Evolutionary conservation across 2,113 vertebrate genomes (phyloP).

Genomic region (Poeciliopsis retropinna): DNA sequence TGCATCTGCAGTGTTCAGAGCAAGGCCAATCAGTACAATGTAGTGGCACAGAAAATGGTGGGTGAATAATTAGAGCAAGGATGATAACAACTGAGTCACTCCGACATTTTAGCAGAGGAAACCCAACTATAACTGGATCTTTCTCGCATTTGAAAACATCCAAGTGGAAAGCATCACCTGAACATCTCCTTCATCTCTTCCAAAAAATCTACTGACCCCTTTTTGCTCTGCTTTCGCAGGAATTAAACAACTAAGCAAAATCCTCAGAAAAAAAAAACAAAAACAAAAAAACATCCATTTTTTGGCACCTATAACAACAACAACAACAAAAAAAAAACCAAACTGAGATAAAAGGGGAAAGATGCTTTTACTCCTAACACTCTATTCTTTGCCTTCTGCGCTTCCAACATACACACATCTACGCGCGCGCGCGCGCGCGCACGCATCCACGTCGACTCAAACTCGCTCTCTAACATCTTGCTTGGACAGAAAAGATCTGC

Average conservation of each 20-base stretch:
- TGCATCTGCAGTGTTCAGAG: conserved; percentile 64
- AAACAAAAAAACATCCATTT: conserved; percentile 4
- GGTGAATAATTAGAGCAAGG: conserved; percentile 82
- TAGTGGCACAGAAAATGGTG: conserved; percentile 85
- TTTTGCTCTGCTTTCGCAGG: conserved; percentile 35
- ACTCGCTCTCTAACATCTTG: conserved; percentile 8
- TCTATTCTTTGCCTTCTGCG: not conserved
- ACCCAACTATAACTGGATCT: conserved; percentile 40
- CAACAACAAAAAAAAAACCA: not conserved
- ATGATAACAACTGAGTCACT: conserved; percentile 74
- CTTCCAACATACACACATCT: not conserved
- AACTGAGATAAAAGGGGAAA: conserved; percentile 6
- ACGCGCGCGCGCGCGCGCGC: not conserved
- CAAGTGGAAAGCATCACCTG: conserved; percentile 55
- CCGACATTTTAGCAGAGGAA: conserved; percentile 36
- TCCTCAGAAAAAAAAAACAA: conserved; percentile 5
- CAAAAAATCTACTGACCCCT: conserved; percentile 68
- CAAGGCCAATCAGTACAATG: conserved; percentile 79
- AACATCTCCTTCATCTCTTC: conserved; percentile 54
- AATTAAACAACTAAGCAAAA: conserved; percentile 6
- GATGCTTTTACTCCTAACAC: conserved; percentile 16
- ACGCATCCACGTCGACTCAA: conserved; percentile 5
- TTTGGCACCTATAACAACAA: conserved; percentile 11
- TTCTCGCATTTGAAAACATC: conserved; percentile 43
- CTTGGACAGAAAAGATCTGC: conserved; percentile 47